Conservation (phyloP, 2,797 vertebrate species). For the Poecile montanus region DNA sequence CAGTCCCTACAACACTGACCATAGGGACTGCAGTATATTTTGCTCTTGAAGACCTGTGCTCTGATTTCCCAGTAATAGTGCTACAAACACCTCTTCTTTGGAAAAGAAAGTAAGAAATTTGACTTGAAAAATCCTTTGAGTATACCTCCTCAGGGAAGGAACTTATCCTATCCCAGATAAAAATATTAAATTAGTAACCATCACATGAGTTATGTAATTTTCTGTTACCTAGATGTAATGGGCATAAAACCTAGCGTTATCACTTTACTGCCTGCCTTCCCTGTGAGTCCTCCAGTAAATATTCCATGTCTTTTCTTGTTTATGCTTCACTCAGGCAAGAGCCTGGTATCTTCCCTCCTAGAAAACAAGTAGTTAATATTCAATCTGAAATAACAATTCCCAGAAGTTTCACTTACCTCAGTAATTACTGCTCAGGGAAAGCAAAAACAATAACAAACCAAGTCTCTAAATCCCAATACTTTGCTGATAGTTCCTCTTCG, state of each 20-base stretch:
- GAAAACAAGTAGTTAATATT: conserved; percentile 49
- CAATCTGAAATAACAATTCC: conserved; percentile 6
- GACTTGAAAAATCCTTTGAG: neutral
- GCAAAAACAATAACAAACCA: neutral
- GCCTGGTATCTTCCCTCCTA: neutral
- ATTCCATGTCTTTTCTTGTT: neutral
- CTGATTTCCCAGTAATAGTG: neutral
- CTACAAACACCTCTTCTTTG: neutral
- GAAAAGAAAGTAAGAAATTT: neutral
- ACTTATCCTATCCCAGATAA: neutral
- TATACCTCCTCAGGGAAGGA: neutral
- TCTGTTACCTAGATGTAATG: neutral
- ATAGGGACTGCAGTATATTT: neutral
- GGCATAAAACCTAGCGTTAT: neutral
- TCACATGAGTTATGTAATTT: neutral
- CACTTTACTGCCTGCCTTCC: neutral
- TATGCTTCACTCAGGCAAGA: neutral
- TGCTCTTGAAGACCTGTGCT: neutral
- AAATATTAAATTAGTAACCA: neutral
- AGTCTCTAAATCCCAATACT: neutral
- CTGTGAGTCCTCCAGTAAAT: neutral
- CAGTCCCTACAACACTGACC: neutral
- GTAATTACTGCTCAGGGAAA: conserved; percentile 39
- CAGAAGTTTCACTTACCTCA: conserved; percentile 37
- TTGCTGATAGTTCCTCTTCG: neutral